A percentile compares a stretch with the other conserved stretches of the same genome.
Evolutionary conservation across 2,113 vertebrate genomes (phyloP).

Genomic region (Urocolius indicus): DNA sequence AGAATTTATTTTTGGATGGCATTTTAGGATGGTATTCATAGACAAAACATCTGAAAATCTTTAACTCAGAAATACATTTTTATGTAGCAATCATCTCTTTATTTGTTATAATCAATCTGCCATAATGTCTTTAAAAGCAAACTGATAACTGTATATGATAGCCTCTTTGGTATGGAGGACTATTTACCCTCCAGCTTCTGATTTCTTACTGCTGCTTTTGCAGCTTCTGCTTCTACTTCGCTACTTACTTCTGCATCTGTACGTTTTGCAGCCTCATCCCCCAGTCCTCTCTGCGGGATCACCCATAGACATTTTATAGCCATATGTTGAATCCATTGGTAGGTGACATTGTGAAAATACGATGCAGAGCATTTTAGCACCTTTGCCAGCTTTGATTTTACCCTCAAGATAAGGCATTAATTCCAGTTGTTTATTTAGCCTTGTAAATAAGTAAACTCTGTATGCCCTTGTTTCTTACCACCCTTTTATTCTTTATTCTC

Average conservation of each 20-base stretch:
- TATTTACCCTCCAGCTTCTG: neutral
- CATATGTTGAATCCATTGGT: conserved; percentile 35
- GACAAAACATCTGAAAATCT: neutral
- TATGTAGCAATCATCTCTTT: neutral
- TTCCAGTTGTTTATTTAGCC: conserved; percentile 44
- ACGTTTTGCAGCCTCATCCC: neutral
- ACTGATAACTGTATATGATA: neutral
- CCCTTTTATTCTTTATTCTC: neutral
- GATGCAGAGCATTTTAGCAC: conserved; percentile 27
- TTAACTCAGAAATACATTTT: neutral
- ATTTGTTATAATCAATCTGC: neutral
- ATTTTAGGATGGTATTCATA: neutral
- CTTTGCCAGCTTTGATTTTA: conserved; percentile 45
- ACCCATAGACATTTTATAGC: conserved; percentile 41
- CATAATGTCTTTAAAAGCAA: neutral
- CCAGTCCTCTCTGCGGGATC: conserved; percentile 43
- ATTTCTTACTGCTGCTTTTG: neutral
- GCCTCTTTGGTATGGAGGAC: neutral
- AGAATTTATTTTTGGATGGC: neutral
- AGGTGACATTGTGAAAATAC: conserved; percentile 30
- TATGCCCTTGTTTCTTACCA: neutral
- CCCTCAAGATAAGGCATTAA: conserved; percentile 24
- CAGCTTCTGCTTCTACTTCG: neutral
- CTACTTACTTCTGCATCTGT: neutral
- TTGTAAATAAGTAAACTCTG: conserved; percentile 30